Percentiles rank a stretch among this genome's conserved stretches.
Evolutionary conservation across 2,797 vertebrate genomes (phyloP).

Genomic region (Monodelphis domestica): DNA sequence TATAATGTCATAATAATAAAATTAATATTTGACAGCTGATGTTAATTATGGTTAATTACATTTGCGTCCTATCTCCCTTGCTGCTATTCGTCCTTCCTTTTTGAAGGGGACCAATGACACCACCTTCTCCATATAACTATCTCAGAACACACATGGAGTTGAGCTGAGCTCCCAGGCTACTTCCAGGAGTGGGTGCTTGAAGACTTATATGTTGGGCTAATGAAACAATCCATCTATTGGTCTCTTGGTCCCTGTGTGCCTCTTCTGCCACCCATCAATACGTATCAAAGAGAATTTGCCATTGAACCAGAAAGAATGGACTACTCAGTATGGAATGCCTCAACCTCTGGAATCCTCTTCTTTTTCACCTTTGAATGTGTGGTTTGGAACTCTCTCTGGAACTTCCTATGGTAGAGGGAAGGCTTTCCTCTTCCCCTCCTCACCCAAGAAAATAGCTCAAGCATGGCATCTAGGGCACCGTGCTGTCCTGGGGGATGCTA

Average conservation of each 20-base stretch:
- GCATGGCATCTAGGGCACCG: neutral
- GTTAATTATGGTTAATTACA: neutral
- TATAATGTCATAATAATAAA: no score
- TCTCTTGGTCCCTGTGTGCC: neutral
- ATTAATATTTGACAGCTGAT: neutral
- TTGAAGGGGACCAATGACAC: no score
- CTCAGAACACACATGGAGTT: neutral
- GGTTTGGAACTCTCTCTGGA: neutral
- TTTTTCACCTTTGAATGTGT: neutral
- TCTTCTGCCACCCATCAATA: neutral
- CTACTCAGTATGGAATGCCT: neutral
- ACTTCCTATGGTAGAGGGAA: neutral
- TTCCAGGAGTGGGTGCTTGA: neutral
- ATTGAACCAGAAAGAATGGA: neutral
- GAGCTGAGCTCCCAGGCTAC: neutral
- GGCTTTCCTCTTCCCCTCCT: neutral
- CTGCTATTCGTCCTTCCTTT: no score
- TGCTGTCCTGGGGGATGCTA: neutral
- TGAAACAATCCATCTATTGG: neutral
- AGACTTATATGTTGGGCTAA: neutral
- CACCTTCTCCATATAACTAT: no score
- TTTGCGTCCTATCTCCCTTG: neutral
- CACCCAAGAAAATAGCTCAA: neutral
- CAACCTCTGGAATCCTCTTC: neutral
- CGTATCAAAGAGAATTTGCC: neutral